Conservation (phyloP, 2,888 invertebrate genomes). For the Idaea dimidiata region DNA sequence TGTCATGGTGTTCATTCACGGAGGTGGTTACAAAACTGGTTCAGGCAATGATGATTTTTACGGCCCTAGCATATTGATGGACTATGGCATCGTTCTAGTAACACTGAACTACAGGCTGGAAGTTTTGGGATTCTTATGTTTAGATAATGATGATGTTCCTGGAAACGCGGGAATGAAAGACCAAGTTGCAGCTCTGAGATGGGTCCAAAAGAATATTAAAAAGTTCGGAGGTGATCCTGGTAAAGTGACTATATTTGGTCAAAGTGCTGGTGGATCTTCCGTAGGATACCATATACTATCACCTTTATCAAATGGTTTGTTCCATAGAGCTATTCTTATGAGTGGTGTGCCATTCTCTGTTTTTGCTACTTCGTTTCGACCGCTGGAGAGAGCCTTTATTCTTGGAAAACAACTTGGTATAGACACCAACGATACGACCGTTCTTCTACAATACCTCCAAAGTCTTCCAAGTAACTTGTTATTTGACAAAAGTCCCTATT, state of each 20-base stretch:
- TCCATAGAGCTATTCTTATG: constrained; percentile 44
- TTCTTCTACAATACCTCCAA: constrained; percentile 49
- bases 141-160: constrained; percentile 47
- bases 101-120: constrained; percentile 53
- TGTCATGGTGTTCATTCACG: constrained; percentile 58
- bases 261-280: constrained; percentile 49
- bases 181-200: constrained; percentile 46
- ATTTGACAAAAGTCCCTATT: constrained; percentile 32
- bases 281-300: constrained; percentile 41
- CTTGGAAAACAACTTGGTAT: constrained; percentile 48
- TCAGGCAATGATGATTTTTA: constrained; percentile 43
- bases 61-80: constrained; percentile 50
- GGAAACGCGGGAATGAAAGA: constrained; percentile 55
- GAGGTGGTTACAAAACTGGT: constrained; percentile 47
- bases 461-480: constrained; percentile 41
- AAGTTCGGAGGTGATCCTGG: constrained; percentile 48
- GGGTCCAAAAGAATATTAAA: constrained; percentile 45
- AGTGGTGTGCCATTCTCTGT: constrained; percentile 47
- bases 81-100: constrained; percentile 45
- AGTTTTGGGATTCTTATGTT: constrained; percentile 42
- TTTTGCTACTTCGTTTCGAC: constrained; percentile 41
- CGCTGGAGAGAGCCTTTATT: constrained; percentile 40
- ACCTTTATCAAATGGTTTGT: constrained; percentile 48
- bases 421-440: constrained; percentile 41
- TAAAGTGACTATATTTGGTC: constrained; percentile 49